phyloP scores from a whole-genome alignment of 1,140 invertebrate species.

The Oppia nitens region DNA sequence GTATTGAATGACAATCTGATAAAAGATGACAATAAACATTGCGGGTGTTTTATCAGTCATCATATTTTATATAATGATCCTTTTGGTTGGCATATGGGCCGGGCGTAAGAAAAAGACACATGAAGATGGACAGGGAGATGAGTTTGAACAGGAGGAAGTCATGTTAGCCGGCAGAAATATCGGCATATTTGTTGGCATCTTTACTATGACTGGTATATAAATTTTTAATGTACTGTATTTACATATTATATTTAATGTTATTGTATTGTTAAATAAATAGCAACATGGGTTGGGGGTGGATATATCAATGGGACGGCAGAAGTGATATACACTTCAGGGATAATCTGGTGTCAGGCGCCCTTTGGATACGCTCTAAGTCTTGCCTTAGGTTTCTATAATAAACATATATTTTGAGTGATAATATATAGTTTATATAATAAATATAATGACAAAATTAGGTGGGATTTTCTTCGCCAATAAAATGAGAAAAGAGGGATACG shows the following conservation, averaged over 20 bases:
- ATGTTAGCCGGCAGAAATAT: constrained; percentile 92
- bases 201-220: constrained; percentile 83
- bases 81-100: constrained; percentile 87
- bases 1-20: too few relatives aligned
- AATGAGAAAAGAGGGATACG: constrained; percentile 90
- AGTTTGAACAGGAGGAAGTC: constrained; percentile 61
- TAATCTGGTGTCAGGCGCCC: constrained; percentile 92
- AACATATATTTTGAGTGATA: not conserved
- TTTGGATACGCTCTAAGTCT: constrained; percentile 90
- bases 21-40: constrained; percentile 54
- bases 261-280: constrained; percentile 34
- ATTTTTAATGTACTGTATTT: not conserved
- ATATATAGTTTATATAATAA: not conserved
- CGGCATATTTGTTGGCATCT: constrained; percentile 86
- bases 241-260: not conserved
- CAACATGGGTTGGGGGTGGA: constrained; percentile 95
- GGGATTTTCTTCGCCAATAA: constrained; percentile 94
- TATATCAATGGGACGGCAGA: constrained; percentile 98
- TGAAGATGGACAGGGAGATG: constrained; percentile 34
- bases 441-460: constrained; percentile 40
- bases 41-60: constrained; percentile 77
- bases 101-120: constrained; percentile 68
- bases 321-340: constrained; percentile 71
- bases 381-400: constrained; percentile 54
- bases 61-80: constrained; percentile 79